These are phyloP conservation scores for Heliornis fulica DNA, from an alignment of 2,113 vertebrate species.

Conservation along the genomic window DNA sequence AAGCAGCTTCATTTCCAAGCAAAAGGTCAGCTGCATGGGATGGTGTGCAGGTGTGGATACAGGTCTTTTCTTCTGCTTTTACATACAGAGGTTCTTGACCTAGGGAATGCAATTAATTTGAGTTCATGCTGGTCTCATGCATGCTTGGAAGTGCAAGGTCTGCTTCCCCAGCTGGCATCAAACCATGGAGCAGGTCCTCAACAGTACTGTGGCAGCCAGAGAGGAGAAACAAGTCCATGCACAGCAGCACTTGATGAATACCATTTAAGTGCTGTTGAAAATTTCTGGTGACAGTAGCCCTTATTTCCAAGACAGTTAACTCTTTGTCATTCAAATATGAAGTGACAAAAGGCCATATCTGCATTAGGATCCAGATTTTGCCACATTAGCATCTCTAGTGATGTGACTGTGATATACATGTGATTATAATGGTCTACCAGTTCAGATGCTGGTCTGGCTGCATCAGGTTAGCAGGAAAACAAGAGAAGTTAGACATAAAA, in stretches of 20 bases:
- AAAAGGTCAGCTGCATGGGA: background rate
- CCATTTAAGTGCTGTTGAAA: background rate
- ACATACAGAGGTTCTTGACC: rapidly evolving
- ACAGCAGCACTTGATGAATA: background rate
- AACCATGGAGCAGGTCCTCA: rapidly evolving
- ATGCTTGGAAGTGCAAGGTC: background rate
- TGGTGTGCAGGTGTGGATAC: rapidly evolving
- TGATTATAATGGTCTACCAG: background rate
- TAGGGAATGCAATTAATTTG: background rate
- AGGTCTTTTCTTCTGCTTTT: background rate
- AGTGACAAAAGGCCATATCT: background rate
- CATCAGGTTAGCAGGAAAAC: rapidly evolving
- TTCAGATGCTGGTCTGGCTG: background rate
- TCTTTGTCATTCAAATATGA: background rate
- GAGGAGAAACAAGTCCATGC: background rate
- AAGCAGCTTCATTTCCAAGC: rapidly evolving
- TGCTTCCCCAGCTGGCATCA: background rate
- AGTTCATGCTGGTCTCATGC: background rate
- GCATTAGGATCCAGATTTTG: background rate
- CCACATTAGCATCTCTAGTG: background rate
- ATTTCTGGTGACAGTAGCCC: rapidly evolving
- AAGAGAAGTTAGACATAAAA: background rate
- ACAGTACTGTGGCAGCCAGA: background rate
- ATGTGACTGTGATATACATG: rapidly evolving
- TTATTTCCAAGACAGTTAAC: background rate